Evolutionary conservation across 2,797 vertebrate genomes (phyloP), one percentile per base, ranked within the genome.

Genomic region (Coregonus suidteri): DNA sequence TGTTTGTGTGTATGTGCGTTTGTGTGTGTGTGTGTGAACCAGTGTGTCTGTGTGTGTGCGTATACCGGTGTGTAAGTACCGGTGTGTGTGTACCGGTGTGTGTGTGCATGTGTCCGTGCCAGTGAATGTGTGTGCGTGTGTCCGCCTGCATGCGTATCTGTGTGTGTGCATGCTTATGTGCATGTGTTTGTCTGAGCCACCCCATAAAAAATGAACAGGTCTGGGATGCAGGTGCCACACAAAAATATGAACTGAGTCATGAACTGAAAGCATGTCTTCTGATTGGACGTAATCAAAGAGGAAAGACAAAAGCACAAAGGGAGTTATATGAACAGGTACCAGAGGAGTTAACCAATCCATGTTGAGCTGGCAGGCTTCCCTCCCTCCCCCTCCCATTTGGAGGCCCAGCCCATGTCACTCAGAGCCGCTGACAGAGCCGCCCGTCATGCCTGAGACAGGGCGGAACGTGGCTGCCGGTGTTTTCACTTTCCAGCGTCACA

Each of bases 401-500:
- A 16, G 41, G 59, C 6, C 74, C 76, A 79, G 79, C 78, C 86
- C 76, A 75, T 76, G 77, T 84, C 4, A 9, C 69, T 81, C 54
- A 47, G 41, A 47, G 41, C 31, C 31, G 75, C 80, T 82, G 87
- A 90, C 88, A 85, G 84, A 74, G 73, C 81, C 18, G 83, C 79
- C 83, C 56, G 75, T 91, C 86, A 89, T 34, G 75, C 79, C 83
- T 82, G 80, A 90, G 83, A 86, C 79, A 76, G 75, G 83, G 86
- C 84, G 66, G 84, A 92, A 89, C 84, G 65, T 31, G 69, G 85
- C 86, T 92, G 91, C 88, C 88, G 89, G 90, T 92, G 91, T 86
- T 89, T 94, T 90, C 86, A 79, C 89, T 93, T 91, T 86, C 77
- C 80, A 68, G 73, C 66, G 88, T 91, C 90, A 91, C 79, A 79